A percentile compares a stretch with the other conserved stretches of the same genome.
Conservation (phyloP, 2,888 invertebrate genomes). For the Nomada lathburiana region DNA sequence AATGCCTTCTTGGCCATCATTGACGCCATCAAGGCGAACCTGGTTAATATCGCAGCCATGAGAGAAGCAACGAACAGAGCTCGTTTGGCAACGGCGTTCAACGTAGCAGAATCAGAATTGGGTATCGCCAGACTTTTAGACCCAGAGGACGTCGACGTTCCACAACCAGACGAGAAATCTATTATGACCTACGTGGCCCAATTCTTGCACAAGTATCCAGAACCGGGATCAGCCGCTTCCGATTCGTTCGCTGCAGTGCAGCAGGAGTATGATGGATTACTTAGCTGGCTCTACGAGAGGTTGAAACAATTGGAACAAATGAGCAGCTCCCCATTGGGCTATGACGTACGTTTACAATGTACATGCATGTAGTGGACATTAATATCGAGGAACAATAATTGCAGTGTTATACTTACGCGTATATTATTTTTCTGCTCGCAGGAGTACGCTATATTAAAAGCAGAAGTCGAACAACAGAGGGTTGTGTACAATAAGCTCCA, state of each 20-base stretch:
- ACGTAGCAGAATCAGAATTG: constrained; percentile 95
- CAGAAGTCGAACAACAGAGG: constrained; percentile 91
- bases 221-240: constrained; percentile 91
- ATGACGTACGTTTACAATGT: constrained; percentile 84
- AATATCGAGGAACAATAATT: not conserved
- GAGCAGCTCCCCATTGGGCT: constrained; percentile 91
- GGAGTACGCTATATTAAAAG: constrained; percentile 92
- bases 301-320: constrained; percentile 91
- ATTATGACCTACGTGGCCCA: constrained; percentile 99
- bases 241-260: constrained; percentile 92
- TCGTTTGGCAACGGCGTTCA: constrained; percentile 96
- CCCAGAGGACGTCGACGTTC: constrained; percentile 98
- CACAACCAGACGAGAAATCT: constrained; percentile 98
- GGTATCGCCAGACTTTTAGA: constrained; percentile 96
- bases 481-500: constrained; percentile 91
- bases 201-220: constrained; percentile 97
- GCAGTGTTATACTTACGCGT: too few relatives aligned
- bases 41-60: constrained; percentile 94
- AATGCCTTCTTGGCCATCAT: constrained; percentile 97
- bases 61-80: constrained; percentile 91
- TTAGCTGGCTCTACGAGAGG: constrained; percentile 93
- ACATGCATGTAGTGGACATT: not conserved
- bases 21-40: constrained; percentile 96
- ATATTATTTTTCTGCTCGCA: constrained; percentile 77
- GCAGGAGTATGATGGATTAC: constrained; percentile 91